These are phyloP conservation scores for Menidia menidia DNA, from an alignment of 2,797 vertebrate species.

Conservation along the genomic window DNA sequence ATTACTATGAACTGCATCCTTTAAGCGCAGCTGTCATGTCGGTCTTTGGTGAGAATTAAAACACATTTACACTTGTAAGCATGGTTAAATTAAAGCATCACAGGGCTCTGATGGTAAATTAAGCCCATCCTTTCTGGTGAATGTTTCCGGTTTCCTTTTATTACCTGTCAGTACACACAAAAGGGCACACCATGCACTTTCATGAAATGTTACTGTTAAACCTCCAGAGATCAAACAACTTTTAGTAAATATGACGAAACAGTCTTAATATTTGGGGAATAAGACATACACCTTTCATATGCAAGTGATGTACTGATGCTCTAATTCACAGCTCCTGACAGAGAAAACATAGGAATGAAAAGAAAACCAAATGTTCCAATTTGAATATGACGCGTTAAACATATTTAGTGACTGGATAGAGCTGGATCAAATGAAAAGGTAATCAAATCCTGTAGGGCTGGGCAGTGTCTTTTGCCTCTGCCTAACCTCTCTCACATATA, in stretches of 20 bases:
- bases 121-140: background rate
- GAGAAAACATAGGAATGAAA: too few species aligned
- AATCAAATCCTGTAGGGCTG: too few species aligned
- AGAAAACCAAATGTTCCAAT: too few species aligned
- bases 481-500: too few species aligned
- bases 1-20: background rate
- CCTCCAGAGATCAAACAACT: constrained; percentile 5
- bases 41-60: constrained; percentile 12
- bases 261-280: background rate
- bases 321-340: too few species aligned
- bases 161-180: background rate
- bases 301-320: background rate
- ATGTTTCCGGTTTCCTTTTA: constrained; percentile 1
- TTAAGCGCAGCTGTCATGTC: background rate
- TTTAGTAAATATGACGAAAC: background rate
- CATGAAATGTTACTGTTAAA: background rate
- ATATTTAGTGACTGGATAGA: too few species aligned
- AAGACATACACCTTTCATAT: background rate
- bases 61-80: constrained; percentile 16
- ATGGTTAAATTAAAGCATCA: constrained; percentile 12
- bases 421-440: too few species aligned
- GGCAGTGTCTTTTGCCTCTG: too few species aligned
- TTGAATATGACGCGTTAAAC: too few species aligned
- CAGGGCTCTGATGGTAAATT: background rate
- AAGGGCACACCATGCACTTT: background rate